Evolutionary conservation across 2,888 invertebrate species (phyloP).

Genomic region (Drosophila subsilvestris): DNA sequence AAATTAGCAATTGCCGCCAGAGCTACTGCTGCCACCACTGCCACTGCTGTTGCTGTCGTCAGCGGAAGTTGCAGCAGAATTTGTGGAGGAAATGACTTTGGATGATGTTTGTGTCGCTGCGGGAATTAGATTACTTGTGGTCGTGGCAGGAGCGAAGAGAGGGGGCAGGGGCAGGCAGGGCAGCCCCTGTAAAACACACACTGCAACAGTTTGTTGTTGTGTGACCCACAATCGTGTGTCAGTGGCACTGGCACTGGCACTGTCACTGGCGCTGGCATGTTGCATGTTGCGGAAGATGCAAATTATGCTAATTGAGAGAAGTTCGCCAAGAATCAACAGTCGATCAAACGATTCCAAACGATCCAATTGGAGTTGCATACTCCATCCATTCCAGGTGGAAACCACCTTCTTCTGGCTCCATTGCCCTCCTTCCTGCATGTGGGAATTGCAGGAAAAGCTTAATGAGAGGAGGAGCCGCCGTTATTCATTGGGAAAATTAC

Average conservation of each 20-base stretch:
- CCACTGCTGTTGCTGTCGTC: constrained; percentile 38
- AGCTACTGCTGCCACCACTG: constrained; percentile 10
- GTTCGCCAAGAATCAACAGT: background rate
- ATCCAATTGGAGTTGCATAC: background rate
- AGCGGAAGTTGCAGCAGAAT: constrained; percentile 70
- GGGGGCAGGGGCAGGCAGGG: background rate
- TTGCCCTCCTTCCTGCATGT: too few species aligned
- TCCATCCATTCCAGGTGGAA: too few species aligned
- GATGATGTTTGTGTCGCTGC: constrained; percentile 10
- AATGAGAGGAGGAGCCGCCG: too few species aligned
- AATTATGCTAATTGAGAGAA: constrained; percentile 4
- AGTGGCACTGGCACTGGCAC: too few species aligned
- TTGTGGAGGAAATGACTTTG: constrained; percentile 73
- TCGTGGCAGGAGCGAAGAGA: background rate
- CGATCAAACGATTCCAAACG: background rate
- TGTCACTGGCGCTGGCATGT: background rate
- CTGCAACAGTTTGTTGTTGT: constrained; percentile 36
- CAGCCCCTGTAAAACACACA: too few species aligned
- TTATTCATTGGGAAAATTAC: too few species aligned
- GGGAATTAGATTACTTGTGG: constrained; percentile 28
- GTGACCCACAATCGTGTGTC: constrained; percentile 30
- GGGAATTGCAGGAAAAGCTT: too few species aligned
- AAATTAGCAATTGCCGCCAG: constrained; percentile 71
- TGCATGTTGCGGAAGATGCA: background rate
- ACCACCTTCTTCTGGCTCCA: too few species aligned